Evolutionary conservation across 2,888 invertebrate genomes (phyloP).

Genomic region (Dioctria linearis): DNA sequence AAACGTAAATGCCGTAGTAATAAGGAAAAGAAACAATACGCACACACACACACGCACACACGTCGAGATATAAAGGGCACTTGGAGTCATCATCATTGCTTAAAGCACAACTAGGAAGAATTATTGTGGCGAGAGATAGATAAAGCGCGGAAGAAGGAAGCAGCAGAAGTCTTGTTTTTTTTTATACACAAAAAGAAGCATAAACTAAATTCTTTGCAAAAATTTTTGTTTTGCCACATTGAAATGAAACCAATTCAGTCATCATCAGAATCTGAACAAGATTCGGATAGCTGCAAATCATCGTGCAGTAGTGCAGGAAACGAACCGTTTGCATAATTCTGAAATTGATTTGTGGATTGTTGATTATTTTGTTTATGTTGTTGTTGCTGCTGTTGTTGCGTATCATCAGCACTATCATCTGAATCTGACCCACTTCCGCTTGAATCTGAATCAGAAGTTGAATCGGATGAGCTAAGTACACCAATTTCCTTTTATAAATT

Average conservation of each 20-base stretch:
- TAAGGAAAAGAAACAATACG: too few species aligned
- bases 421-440: constrained; percentile 70
- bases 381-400: neutral
- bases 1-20: too few species aligned
- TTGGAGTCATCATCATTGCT: constrained; percentile 6
- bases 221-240: constrained; percentile 61
- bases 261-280: constrained; percentile 84
- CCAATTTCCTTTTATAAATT: constrained; percentile 66
- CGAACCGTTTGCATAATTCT: constrained; percentile 65
- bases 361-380: constrained; percentile 54
- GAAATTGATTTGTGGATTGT: constrained; percentile 56
- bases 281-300: constrained; percentile 89
- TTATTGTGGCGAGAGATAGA: neutral
- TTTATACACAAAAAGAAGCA: constrained; percentile 43
- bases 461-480: constrained; percentile 68
- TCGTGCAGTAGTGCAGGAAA: constrained; percentile 82
- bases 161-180: constrained; percentile 28
- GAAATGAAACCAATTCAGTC: constrained; percentile 44
- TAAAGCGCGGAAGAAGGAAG: constrained; percentile 19
- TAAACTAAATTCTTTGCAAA: constrained; percentile 52
- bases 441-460: constrained; percentile 70
- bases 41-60: too few species aligned
- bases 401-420: constrained; percentile 61
- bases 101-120: constrained; percentile 47
- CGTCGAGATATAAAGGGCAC: constrained; percentile 4